These are phyloP conservation scores for Melanerpes aurifrons DNA, from an alignment of 2,113 vertebrate genomes.

Conservation along the genomic window DNA sequence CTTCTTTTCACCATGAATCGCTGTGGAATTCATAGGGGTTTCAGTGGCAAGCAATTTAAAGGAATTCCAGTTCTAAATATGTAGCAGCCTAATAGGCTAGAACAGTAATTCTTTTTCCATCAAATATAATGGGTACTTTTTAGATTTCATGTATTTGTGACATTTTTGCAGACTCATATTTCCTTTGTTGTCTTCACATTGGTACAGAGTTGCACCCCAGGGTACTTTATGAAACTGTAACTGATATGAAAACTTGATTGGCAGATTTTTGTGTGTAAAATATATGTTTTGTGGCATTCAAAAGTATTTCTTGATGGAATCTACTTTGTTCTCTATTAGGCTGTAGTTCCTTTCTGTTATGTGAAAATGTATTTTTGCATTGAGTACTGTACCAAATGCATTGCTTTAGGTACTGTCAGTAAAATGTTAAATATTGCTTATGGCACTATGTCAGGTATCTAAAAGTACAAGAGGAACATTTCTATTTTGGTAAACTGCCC, in stretches of 20 bases:
- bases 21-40: not conserved
- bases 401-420: conserved; percentile 20
- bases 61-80: conserved; percentile 18
- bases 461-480: conserved; percentile 24
- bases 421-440: conserved; percentile 30
- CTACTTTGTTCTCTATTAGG: conserved; percentile 43
- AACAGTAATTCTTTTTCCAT: conserved; percentile 44
- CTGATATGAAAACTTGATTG: conserved; percentile 61
- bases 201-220: conserved; percentile 27
- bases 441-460: not conserved
- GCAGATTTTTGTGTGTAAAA: conserved; percentile 47
- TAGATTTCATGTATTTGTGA: conserved; percentile 34
- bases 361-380: conserved; percentile 54
- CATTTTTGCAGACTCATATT: conserved; percentile 42
- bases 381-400: conserved; percentile 1
- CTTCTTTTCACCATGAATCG: not conserved
- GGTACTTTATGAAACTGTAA: conserved; percentile 69
- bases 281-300: conserved; percentile 38
- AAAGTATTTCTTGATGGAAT: conserved; percentile 56
- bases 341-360: conserved; percentile 32
- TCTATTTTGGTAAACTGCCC: conserved; percentile 16
- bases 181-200: conserved; percentile 54
- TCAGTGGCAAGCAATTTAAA: not conserved
- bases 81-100: not conserved
- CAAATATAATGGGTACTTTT: conserved; percentile 36